Evolutionary conservation across 2,888 invertebrate species (phyloP), one percentile per base, ranked within the genome.

Genomic region (Caradrina clavipalpis): DNA sequence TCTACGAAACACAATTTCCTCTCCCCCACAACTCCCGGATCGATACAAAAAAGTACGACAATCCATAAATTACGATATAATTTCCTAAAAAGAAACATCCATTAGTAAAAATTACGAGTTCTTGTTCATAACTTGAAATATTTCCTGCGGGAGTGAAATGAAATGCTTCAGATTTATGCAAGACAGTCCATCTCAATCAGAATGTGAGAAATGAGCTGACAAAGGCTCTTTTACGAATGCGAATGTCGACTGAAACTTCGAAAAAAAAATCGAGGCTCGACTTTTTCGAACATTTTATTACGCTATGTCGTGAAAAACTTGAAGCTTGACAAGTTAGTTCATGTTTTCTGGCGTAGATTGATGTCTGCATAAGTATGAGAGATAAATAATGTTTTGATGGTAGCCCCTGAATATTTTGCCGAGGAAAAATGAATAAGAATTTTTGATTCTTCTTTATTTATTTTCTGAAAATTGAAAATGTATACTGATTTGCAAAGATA

Each of bases 171-270:
- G 86, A 87, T 87, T 87, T 87, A 87, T 87, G 80, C 83, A 69
- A 71, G 86, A 78, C 84, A 83, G 86, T 88, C 85, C 85, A 85
- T 89, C 89, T 87, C 89, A 88, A 90, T 91, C 89, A 88, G 84
- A 86, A 80, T 85, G 82, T 88, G 87, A 89, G 86, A 88, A 91
- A 91, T 89, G 88, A 87, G 90, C 90, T 91, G 90, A 91, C 90
- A 91, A 91, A 91, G 86, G 83, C 83, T 86, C 84, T 82, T 86
- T 86, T 81, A 62, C 76, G 82, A 87, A 82, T 86, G 81, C 80
- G 84, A 85, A 80, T 86, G 86, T 79, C 87, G 85, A 87, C 76
- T 84, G 67, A 73, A 85, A 87, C 78, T 87, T 83, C 69, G 72
- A 77, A 87, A 88, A 90, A 88, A 83, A 89, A 88, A 83, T 81